These are phyloP conservation scores for Psittacula derbiana DNA, from an alignment of 2,797 vertebrate species.

Conservation along the genomic window DNA sequence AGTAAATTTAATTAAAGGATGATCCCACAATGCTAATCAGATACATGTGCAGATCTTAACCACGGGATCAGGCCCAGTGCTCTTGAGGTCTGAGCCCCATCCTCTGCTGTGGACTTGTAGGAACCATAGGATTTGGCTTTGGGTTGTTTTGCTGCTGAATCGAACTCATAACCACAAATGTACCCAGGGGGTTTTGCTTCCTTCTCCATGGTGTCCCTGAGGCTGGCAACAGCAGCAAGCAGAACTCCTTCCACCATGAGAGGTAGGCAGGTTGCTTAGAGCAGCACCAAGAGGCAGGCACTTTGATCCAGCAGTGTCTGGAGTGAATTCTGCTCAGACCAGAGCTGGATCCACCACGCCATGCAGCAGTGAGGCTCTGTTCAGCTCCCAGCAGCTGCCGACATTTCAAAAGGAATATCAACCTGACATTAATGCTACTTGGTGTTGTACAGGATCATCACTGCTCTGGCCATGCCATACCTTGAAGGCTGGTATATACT, in stretches of 20 bases:
- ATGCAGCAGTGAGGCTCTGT: neutral
- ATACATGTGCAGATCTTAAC: neutral
- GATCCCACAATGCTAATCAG: conserved; percentile 37
- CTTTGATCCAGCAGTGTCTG: neutral
- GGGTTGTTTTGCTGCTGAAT: neutral
- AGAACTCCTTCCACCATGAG: neutral
- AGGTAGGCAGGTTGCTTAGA: neutral
- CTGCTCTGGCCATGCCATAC: neutral
- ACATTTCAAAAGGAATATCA: neutral
- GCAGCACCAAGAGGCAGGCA: neutral
- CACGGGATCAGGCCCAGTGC: neutral
- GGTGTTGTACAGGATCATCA: neutral
- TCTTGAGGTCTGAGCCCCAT: neutral
- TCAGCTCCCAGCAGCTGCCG: neutral
- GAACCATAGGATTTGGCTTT: neutral
- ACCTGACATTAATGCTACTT: neutral
- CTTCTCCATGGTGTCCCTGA: neutral
- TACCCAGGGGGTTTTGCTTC: neutral
- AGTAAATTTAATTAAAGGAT: conserved; percentile 45
- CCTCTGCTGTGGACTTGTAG: accelerated
- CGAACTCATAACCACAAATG: neutral
- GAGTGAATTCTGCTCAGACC: neutral
- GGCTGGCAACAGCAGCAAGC: neutral
- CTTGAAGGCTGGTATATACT: neutral
- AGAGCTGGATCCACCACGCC: neutral